Percentiles rank a stretch among this genome's conserved stretches.
Conservation (phyloP, 2,113 vertebrate species). For the Triplophysa dalaica region DNA sequence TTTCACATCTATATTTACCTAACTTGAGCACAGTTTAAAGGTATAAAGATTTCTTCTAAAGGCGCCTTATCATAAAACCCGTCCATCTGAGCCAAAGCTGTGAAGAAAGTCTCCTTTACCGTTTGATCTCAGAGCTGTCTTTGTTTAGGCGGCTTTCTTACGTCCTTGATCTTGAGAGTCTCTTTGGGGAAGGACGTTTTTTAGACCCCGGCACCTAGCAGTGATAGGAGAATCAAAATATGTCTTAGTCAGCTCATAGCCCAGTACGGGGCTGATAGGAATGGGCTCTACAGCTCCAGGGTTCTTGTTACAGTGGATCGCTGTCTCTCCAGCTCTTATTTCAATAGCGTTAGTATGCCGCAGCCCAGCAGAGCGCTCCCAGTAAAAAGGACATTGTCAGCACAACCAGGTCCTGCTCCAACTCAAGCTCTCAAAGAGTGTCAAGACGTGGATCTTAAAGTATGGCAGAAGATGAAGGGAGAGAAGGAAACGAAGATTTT, state of each 20-base stretch:
- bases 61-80: not conserved
- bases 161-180: slow-evolving; percentile 28
- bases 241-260: not conserved
- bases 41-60: slow-evolving; percentile 29
- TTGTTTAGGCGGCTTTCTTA: slow-evolving; percentile 6
- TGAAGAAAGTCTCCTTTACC: slow-evolving; percentile 18
- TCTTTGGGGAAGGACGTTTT: slow-evolving; percentile 22
- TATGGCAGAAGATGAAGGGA: slow-evolving; percentile 42
- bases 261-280: not conserved
- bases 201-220: slow-evolving; percentile 4
- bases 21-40: slow-evolving; percentile 11
- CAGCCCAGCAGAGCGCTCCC: not conserved
- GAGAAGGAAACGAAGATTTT: slow-evolving; percentile 40
- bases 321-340: slow-evolving; percentile 21
- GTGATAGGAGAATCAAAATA: slow-evolving; percentile 19
- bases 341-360: slow-evolving; percentile 38
- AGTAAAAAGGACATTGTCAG: slow-evolving; percentile 41
- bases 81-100: slow-evolving; percentile 23
- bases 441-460: slow-evolving; percentile 15
- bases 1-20: slow-evolving; percentile 53
- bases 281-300: slow-evolving; percentile 28
- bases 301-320: slow-evolving; percentile 7
- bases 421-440: slow-evolving; percentile 13
- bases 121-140: slow-evolving; percentile 57
- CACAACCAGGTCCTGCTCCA: slow-evolving; percentile 22